Evolutionary conservation across 1,140 invertebrate species (phyloP).

Genomic region (Hermetia illucens): DNA sequence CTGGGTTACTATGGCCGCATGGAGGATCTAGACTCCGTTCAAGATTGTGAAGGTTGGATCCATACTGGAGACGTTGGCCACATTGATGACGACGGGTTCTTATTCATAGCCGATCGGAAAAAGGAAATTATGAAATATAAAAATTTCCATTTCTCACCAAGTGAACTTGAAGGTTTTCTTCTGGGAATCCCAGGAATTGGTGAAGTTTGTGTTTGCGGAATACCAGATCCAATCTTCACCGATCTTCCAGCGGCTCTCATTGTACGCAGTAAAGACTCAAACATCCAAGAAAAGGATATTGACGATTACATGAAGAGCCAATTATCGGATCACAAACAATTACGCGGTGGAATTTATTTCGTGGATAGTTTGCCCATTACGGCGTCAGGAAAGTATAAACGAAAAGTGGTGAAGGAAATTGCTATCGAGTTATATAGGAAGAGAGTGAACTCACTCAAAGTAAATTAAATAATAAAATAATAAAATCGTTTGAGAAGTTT

Average conservation of each 20-base stretch:
- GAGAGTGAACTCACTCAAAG: too few species aligned
- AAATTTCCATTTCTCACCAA: slow-evolving; percentile 61
- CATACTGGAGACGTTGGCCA: slow-evolving; percentile 57
- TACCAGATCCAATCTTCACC: slow-evolving; percentile 42
- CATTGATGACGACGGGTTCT: slow-evolving; percentile 45
- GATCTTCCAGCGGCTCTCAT: slow-evolving; percentile 23
- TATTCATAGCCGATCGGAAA: slow-evolving; percentile 52
- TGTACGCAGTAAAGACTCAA: slow-evolving; percentile 24
- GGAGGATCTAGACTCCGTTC: slow-evolving; percentile 42
- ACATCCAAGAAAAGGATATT: slow-evolving; percentile 43
- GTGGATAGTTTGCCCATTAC: slow-evolving; percentile 47
- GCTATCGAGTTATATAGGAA: too few species aligned
- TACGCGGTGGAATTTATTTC: slow-evolving; percentile 45
- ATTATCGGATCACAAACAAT: slow-evolving; percentile 50
- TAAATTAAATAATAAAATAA: too few species aligned
- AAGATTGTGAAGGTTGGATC: slow-evolving; percentile 46
- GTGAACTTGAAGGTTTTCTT: slow-evolving; percentile 71
- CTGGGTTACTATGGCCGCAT: slow-evolving; percentile 38
- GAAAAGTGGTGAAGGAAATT: slow-evolving; percentile 33
- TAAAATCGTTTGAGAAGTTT: too few species aligned
- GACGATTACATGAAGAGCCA: slow-evolving; percentile 40
- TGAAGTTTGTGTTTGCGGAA: slow-evolving; percentile 69
- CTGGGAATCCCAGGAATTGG: slow-evolving; percentile 53
- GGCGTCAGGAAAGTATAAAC: slow-evolving; percentile 48
- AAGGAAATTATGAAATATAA: slow-evolving; percentile 63